phyloP scores from a whole-genome alignment of 2,888 invertebrate genomes.

The Antitype chi region DNA sequence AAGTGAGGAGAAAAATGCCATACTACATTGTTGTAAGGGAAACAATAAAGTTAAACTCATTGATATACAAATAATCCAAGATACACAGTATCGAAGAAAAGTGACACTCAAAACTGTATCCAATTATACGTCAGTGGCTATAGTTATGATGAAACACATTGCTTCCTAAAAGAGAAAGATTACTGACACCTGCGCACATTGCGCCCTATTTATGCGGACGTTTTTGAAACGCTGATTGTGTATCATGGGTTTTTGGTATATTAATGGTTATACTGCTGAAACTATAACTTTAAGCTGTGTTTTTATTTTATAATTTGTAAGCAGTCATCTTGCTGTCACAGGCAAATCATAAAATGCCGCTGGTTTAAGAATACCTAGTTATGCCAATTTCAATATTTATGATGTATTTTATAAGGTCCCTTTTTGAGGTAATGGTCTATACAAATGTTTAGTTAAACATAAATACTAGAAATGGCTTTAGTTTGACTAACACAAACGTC shows the following conservation, averaged over 20 bases:
- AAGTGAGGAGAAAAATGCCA: not conserved
- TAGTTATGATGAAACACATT: too few species aligned
- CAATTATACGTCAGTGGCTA: too few species aligned
- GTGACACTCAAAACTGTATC: too few species aligned
- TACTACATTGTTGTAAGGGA: not conserved
- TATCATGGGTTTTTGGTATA: too few species aligned
- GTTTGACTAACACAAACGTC: slow-evolving; percentile 9
- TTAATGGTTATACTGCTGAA: not conserved
- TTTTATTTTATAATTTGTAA: too few species aligned
- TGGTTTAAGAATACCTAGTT: not conserved
- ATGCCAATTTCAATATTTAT: not conserved
- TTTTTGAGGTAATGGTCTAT: not conserved
- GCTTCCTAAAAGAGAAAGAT: too few species aligned
- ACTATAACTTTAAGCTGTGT: not conserved
- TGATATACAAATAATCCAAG: too few species aligned
- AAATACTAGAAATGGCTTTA: slow-evolving; percentile 15
- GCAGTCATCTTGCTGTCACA: too few species aligned
- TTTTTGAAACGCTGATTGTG: too few species aligned
- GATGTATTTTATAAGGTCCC: not conserved
- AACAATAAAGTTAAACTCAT: not conserved
- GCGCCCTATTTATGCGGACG: too few species aligned
- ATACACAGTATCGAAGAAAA: too few species aligned
- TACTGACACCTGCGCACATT: too few species aligned
- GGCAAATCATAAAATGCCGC: not conserved
- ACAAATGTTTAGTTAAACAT: not conserved